Evolutionary conservation across 1,140 invertebrate species (phyloP).

Genomic region (Drosophila sechellia): DNA sequence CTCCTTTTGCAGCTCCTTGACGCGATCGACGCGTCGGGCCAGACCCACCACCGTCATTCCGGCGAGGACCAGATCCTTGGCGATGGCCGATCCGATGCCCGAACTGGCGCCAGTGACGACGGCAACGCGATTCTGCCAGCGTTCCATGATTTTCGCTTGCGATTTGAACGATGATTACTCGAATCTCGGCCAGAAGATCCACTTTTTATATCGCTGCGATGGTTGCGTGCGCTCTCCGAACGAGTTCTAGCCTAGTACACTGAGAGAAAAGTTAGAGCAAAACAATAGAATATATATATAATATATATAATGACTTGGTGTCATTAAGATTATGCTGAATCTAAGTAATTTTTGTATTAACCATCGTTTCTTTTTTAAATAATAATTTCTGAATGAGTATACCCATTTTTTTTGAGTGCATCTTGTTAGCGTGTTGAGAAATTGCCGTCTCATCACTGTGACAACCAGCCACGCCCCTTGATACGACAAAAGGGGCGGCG

Average conservation of each 20-base stretch:
- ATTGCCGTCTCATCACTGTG: conserved; percentile 8
- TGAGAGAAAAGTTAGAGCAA: background rate
- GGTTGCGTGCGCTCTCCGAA: conserved; percentile 15
- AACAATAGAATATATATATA: background rate
- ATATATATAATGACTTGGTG: no score
- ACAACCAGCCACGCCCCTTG: conserved; percentile 3
- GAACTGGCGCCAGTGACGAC: conserved; percentile 90
- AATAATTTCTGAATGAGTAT: background rate
- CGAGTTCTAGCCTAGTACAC: conserved; percentile 14
- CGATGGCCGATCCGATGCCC: conserved; percentile 89
- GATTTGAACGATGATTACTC: background rate
- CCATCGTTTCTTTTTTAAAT: background rate
- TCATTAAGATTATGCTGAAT: no score
- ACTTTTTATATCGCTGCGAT: conserved; percentile 38
- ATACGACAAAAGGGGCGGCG: background rate
- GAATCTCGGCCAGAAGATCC: background rate
- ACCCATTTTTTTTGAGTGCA: conserved; percentile 2
- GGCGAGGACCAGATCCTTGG: conserved; percentile 85
- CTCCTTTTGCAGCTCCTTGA: conserved; percentile 85
- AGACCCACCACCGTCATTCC: conserved; percentile 90
- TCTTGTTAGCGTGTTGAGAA: conserved; percentile 25
- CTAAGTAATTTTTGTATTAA: background rate
- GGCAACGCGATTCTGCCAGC: conserved; percentile 88
- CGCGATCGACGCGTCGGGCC: conserved; percentile 87
- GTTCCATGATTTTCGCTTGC: conserved; percentile 86